Evolutionary conservation across 2,888 invertebrate genomes (phyloP), one percentile per base, ranked within the genome.

Genomic region (Perizoma flavofasciatum): DNA sequence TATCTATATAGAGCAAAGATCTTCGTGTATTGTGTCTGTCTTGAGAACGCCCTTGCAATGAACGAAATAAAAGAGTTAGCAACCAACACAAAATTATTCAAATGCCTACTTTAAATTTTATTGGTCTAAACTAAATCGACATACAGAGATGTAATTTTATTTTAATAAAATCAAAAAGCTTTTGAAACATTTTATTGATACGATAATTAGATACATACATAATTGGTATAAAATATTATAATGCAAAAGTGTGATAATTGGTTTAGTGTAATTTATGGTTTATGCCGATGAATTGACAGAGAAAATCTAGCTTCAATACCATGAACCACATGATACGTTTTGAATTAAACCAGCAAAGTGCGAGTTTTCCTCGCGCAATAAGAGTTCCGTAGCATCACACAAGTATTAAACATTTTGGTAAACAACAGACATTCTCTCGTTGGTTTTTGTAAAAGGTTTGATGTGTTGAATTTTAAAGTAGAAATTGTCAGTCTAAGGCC

Each of bases 41-140:
- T 79, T 71, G 75, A 75, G 61, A 78, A 84, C 86, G 86, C 86
- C 86, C 85, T 79, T 63, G 63, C 83, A 81, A 85, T 86, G 81
- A 75, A 67, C 59, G 61, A 34, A 62, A 71, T 72, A 76, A 76
- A 77, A 72, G 73, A 63, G 67, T 62, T 67, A 58, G 43, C 58
- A 52, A 55, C 34, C 49, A 61, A 63, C 63, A 70, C 67, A 61
- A 64, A 7, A 44, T 55, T 52, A 63, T 51, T 34, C 11, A 41
- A 43, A 45, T 43, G 10, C 41, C 11, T 22, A 4, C 4, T 32
- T 8, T 22, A 35, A 11, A 46, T 9, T 6, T 40, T 11, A 34
- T 4, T 41, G 10, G 7, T 41, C 58, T 51, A 58, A 59, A 11
- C 44, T 35, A 64, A 43, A 47, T 33, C 51, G 46, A 40, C 33